Percentiles rank a stretch among this genome's conserved stretches.
Evolutionary conservation across 2,888 invertebrate genomes (phyloP).

Genomic region (Xestia sexstrigata): DNA sequence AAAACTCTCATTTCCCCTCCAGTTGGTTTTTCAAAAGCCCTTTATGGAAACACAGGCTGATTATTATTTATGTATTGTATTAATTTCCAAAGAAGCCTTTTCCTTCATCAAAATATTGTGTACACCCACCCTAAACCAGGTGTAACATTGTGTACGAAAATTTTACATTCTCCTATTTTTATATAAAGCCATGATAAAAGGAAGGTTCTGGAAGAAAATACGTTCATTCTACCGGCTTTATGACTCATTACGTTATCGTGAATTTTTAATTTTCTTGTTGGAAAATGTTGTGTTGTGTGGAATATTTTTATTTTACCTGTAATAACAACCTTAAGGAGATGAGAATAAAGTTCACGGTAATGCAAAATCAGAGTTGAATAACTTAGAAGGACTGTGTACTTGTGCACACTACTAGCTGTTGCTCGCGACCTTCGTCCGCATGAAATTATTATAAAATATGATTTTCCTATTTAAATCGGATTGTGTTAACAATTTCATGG

Average conservation of each 20-base stretch:
- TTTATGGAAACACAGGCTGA: neutral
- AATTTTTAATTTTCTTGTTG: conserved; percentile 54
- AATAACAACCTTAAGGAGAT: neutral
- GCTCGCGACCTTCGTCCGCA: too few relatives aligned
- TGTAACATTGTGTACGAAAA: conserved; percentile 40
- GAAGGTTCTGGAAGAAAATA: conserved; percentile 41
- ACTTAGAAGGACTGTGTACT: neutral
- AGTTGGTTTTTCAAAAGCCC: neutral
- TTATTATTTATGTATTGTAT: neutral
- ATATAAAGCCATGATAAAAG: conserved; percentile 39
- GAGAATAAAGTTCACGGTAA: neutral
- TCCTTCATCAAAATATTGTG: conserved; percentile 35
- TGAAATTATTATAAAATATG: too few relatives aligned
- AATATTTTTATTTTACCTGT: neutral
- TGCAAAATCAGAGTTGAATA: neutral
- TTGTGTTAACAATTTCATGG: too few relatives aligned
- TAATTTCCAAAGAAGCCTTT: neutral
- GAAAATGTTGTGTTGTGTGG: conserved; percentile 6
- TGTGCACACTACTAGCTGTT: too few relatives aligned
- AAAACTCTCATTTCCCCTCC: neutral
- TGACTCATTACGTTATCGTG: conserved; percentile 45
- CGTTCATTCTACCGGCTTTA: conserved; percentile 42
- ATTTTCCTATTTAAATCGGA: too few relatives aligned
- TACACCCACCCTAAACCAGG: conserved; percentile 31
- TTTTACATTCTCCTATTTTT: conserved; percentile 16